A percentile compares a stretch with the other conserved stretches of the same genome.
Conservation (phyloP, 2,113 vertebrate species). For the Ramphastos sulfuratus region DNA sequence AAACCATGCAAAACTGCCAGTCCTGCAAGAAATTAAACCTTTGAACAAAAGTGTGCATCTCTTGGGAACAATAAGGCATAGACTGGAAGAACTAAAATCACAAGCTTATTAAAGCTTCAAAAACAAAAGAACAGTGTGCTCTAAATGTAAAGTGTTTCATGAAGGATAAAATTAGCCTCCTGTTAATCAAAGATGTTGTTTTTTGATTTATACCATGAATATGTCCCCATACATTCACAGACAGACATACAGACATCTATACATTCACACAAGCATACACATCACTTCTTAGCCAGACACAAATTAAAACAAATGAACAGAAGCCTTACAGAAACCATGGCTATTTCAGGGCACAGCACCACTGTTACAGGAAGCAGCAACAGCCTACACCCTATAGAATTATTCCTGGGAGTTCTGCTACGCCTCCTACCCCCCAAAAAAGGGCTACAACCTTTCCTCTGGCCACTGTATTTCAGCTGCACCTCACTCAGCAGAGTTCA, state of each 20-base stretch:
- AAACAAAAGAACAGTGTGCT: background rate
- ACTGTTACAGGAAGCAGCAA: background rate
- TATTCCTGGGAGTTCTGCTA: background rate
- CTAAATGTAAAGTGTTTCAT: background rate
- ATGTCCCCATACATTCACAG: background rate
- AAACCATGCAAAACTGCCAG: background rate
- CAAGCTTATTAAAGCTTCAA: background rate
- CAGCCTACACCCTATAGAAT: background rate
- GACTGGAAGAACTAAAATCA: background rate
- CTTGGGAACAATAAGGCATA: background rate
- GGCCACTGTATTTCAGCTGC: background rate
- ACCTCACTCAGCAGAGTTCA: background rate
- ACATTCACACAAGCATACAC: background rate
- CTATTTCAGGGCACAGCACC: background rate
- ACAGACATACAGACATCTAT: background rate
- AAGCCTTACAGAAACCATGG: background rate
- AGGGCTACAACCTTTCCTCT: background rate
- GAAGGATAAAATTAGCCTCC: background rate
- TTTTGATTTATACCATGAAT: background rate
- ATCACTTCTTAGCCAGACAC: background rate
- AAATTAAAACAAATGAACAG: background rate
- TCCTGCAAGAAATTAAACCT: background rate
- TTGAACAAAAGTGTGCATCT: background rate
- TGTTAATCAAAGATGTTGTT: background rate
- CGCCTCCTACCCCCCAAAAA: background rate